phyloP scores from a whole-genome alignment of 2,797 vertebrate species.

The Pseudomugil tenellus region DNA sequence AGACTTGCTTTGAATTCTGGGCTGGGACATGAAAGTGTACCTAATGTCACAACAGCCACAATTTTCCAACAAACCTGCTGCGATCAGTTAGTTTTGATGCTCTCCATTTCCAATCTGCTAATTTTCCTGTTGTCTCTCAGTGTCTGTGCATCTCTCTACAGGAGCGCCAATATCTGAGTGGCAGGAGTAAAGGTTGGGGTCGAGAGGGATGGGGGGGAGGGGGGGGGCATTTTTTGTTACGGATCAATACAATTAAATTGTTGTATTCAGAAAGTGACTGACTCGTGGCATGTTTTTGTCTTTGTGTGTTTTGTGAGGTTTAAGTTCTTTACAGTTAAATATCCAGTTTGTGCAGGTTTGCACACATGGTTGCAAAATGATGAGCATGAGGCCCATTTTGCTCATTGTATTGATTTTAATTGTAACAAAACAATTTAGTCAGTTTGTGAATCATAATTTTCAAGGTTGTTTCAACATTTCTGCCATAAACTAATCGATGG shows the following conservation, averaged over 20 bases:
- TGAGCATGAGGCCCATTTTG: not conserved
- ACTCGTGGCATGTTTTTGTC: not conserved
- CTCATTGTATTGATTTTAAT: not conserved
- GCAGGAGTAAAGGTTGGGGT: conserved; percentile 32
- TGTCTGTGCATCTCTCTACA: conserved; percentile 73
- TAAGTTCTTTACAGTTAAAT: not conserved
- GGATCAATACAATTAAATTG: conserved; percentile 81
- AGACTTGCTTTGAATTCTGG: conserved; percentile 42
- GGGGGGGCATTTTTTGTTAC: conserved; percentile 79
- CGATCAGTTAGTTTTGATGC: conserved; percentile 54
- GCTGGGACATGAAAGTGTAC: conserved; percentile 31
- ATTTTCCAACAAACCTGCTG: conserved; percentile 60
- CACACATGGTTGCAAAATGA: not conserved
- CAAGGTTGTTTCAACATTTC: too few species aligned
- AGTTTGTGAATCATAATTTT: not conserved
- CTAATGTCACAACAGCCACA: conserved; percentile 57
- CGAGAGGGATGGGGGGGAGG: conserved; percentile 15
- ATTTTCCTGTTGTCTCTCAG: conserved; percentile 62
- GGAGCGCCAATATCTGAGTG: conserved; percentile 54
- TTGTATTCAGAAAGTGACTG: conserved; percentile 71
- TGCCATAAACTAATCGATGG: too few species aligned
- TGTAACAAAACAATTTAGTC: not conserved
- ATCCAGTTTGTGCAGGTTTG: too few species aligned
- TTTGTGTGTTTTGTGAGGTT: not conserved
- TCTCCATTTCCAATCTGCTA: conserved; percentile 70